These are phyloP conservation scores for Pipistrellus kuhlii DNA, from an alignment of 2,797 vertebrate genomes.

Conservation along the genomic window DNA sequence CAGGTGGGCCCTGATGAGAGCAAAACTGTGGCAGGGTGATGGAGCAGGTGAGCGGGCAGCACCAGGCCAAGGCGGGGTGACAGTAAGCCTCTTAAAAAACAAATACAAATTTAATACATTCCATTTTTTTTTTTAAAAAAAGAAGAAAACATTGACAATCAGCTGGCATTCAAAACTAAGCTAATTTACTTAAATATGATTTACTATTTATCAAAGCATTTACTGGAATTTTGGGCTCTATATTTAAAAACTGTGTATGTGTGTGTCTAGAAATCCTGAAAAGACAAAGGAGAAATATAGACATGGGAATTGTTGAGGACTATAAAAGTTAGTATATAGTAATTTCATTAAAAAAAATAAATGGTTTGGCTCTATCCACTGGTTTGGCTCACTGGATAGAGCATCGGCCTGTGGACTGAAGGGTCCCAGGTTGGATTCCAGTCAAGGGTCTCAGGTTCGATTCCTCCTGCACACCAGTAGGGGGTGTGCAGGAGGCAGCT, in stretches of 20 bases:
- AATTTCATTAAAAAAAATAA: neutral
- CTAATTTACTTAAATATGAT: slow-evolving; percentile 17
- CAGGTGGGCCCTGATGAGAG: no score
- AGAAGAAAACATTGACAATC: neutral
- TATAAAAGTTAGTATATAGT: neutral
- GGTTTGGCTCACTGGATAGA: no score
- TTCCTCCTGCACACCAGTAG: no score
- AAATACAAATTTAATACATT: neutral
- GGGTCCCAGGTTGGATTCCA: no score
- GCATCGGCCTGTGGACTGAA: no score
- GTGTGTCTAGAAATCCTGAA: neutral
- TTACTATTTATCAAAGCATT: neutral
- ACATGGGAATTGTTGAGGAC: neutral
- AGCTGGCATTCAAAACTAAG: neutral
- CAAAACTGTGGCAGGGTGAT: no score
- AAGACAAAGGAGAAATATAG: neutral
- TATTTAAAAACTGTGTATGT: neutral
- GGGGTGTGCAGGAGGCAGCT: no score
- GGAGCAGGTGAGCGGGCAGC: no score
- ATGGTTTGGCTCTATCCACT: no score
- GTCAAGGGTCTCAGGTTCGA: no score
- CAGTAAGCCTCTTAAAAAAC: neutral
- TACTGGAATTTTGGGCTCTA: neutral
- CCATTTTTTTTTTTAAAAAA: neutral
- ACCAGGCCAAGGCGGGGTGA: no score